Percentiles rank a stretch among this genome's conserved stretches.
These are phyloP conservation scores for Sprattus sprattus DNA, from an alignment of 2,113 vertebrate species.

Conservation along the genomic window DNA sequence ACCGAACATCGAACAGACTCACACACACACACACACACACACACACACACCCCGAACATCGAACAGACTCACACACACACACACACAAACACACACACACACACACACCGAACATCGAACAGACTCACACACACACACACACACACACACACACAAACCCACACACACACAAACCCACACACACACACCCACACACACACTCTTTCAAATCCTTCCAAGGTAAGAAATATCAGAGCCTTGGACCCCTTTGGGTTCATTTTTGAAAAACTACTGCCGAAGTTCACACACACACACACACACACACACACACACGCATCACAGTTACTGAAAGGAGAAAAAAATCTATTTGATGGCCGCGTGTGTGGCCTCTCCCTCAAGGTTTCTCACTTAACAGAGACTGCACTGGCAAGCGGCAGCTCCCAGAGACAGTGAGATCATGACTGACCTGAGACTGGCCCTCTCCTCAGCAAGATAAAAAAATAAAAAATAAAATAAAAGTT, in stretches of 20 bases:
- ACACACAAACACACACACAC: not conserved
- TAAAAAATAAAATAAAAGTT: conserved; percentile 10
- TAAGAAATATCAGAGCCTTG: not conserved
- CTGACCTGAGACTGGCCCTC: not conserved
- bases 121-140: not conserved
- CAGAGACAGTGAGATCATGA: not conserved
- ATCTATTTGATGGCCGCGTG: not conserved
- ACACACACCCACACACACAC: not conserved
- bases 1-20: no score
- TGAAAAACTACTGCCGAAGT: not conserved
- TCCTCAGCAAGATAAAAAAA: not conserved
- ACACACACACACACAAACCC: not conserved
- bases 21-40: no score
- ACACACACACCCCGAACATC: no score
- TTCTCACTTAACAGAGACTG: not conserved
- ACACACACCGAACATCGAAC: not conserved
- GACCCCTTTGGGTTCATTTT: not conserved
- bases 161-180: no score
- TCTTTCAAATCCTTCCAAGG: not conserved
- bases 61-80: not conserved
- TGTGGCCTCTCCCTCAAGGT: not conserved
- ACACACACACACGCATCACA: no score
- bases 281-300: no score
- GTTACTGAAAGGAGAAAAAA: not conserved
- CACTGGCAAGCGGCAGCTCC: not conserved